Conservation (phyloP, 2,797 vertebrate genomes). For the Enteromius anoplus region DNA sequence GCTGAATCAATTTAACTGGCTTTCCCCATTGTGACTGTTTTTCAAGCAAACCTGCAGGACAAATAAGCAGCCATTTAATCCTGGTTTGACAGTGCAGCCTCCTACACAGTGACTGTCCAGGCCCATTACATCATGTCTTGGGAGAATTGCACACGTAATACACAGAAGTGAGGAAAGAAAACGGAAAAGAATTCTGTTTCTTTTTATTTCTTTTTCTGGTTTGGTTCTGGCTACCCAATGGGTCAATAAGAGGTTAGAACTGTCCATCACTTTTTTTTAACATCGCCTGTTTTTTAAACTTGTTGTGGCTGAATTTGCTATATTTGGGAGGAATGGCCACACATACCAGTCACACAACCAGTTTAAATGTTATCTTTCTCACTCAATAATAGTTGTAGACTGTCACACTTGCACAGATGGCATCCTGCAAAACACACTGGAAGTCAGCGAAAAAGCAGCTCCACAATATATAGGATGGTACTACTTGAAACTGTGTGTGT, state of each 20-base stretch:
- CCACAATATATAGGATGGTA: not conserved
- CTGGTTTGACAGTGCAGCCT: constrained; percentile 32
- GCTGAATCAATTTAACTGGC: constrained; percentile 13
- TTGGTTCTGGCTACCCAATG: constrained; percentile 22
- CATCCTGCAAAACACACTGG: constrained; percentile 23
- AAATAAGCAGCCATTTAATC: constrained; percentile 39
- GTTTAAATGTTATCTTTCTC: constrained; percentile 10
- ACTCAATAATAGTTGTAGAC: constrained; percentile 35
- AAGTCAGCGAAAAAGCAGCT: constrained; percentile 18
- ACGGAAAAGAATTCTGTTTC: not conserved
- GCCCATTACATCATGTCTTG: constrained; percentile 43
- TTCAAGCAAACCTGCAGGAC: constrained; percentile 26
- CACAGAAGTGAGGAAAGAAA: constrained; percentile 38
- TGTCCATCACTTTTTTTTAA: not conserved
- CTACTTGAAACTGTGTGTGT: constrained; percentile 4
- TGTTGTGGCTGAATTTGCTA: not conserved
- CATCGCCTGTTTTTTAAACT: not conserved
- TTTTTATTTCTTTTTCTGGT: constrained; percentile 9
- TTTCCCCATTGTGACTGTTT: constrained; percentile 14
- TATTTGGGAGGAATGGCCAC: constrained; percentile 22
- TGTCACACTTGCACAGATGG: constrained; percentile 43
- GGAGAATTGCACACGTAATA: constrained; percentile 30
- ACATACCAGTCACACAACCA: constrained; percentile 1
- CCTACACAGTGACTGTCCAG: constrained; percentile 41
- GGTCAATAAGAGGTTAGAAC: constrained; percentile 26